Percentiles rank a stretch among this genome's conserved stretches.
phyloP scores from a whole-genome alignment of 2,888 invertebrate genomes.

The Artemia sinica region DNA sequence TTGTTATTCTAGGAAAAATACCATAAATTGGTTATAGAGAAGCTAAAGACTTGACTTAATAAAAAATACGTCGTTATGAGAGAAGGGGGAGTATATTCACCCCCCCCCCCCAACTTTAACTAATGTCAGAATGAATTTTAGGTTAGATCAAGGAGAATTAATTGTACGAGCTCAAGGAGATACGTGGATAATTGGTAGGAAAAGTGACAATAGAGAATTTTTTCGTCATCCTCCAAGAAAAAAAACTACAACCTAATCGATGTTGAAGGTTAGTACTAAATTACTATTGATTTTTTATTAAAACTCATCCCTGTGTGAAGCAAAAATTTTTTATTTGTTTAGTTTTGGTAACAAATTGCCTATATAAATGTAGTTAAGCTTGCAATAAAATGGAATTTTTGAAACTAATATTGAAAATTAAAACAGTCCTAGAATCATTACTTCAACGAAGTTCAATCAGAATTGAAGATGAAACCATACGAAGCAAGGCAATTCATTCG shows the following conservation, averaged over 20 bases:
- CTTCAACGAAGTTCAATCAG: too few relatives aligned
- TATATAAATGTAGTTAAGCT: not conserved
- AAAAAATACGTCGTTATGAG: too few relatives aligned
- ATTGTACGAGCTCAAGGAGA: conserved; percentile 73
- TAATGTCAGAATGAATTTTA: not conserved
- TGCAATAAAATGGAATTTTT: too few relatives aligned
- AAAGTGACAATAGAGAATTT: conserved; percentile 75
- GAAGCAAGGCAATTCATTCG: too few relatives aligned
- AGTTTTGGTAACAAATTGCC: conserved; percentile 18
- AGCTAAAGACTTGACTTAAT: too few relatives aligned
- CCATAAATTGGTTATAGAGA: too few relatives aligned
- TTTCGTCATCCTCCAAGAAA: conserved; percentile 76
- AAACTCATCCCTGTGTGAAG: not conserved
- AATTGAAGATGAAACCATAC: too few relatives aligned
- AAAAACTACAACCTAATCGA: conserved; percentile 80
- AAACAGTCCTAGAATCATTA: too few relatives aligned
- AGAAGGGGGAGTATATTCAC: too few relatives aligned
- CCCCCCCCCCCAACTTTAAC: too few relatives aligned
- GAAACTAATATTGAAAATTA: too few relatives aligned
- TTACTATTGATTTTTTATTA: conserved; percentile 21
- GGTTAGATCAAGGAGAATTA: conserved; percentile 44
- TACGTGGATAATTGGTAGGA: conserved; percentile 84
- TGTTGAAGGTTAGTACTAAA: conserved; percentile 52
- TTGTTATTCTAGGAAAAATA: too few relatives aligned
- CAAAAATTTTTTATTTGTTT: conserved; percentile 16